Evolutionary conservation across 2,888 invertebrate species (phyloP).

Genomic region (Torymus aiolomorphi): DNA sequence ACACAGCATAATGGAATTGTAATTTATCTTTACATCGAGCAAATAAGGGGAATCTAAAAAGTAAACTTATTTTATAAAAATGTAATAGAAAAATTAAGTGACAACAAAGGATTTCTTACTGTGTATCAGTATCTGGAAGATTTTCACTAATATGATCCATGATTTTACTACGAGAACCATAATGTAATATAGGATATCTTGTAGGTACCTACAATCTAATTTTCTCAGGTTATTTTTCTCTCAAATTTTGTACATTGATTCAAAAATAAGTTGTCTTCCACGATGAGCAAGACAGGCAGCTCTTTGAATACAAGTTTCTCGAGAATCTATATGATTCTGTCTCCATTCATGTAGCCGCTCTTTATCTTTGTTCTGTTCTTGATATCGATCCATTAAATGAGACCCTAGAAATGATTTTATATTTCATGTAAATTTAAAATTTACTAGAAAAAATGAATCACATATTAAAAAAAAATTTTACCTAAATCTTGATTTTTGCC

Average conservation of each 20-base stretch:
- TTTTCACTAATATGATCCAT: no score
- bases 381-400: constrained; percentile 83
- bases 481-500: constrained; percentile 83
- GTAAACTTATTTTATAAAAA: constrained; percentile 36
- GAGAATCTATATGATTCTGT: no score
- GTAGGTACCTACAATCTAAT: no score
- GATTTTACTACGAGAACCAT: no score
- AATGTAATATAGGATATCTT: no score
- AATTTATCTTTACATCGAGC: constrained; percentile 86
- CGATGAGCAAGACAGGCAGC: constrained; percentile 81
- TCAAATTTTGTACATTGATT: no score
- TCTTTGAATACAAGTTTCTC: no score
- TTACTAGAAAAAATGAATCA: no score
- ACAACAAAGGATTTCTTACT: constrained; percentile 76
- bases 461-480: constrained; percentile 64
- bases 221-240: no score
- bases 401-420: constrained; percentile 76
- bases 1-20: constrained; percentile 92
- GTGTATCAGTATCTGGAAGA: constrained; percentile 81
- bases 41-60: constrained; percentile 88
- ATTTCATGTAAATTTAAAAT: no score
- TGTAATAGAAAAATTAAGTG: constrained; percentile 61
- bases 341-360: no score
- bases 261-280: constrained; percentile 84
- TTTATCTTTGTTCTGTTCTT: no score